Conservation (phyloP, 1,140 invertebrate species). For the Brachionus calyciflorus region DNA sequence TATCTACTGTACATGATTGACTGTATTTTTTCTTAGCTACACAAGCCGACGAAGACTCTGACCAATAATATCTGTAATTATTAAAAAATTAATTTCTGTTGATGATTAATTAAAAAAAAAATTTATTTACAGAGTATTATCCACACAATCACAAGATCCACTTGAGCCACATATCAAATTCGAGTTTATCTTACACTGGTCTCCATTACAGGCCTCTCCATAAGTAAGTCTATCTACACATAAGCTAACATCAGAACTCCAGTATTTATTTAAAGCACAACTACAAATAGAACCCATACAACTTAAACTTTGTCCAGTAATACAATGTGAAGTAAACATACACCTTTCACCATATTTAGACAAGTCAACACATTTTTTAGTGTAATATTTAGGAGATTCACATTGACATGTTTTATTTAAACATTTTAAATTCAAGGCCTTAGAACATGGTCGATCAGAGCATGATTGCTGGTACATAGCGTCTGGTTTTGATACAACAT, state of each 20-base stretch:
- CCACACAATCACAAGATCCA: neutral
- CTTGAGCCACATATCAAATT: neutral
- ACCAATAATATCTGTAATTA: neutral
- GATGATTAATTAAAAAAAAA: neutral
- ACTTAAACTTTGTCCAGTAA: neutral
- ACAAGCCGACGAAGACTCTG: neutral
- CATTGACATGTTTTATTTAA: neutral
- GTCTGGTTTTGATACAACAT: neutral
- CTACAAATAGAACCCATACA: neutral
- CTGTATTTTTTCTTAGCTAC: neutral
- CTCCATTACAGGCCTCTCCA: neutral
- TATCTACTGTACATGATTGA: neutral
- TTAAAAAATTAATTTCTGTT: neutral
- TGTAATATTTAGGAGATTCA: constrained; percentile 8
- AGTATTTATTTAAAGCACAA: constrained; percentile 17
- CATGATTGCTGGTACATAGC: neutral
- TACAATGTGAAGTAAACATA: neutral
- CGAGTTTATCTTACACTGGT: neutral
- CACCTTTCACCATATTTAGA: constrained; percentile 6
- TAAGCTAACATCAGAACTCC: neutral
- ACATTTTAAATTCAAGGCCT: neutral
- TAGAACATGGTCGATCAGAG: neutral
- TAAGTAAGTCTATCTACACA: constrained; percentile 13
- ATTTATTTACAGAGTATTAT: constrained; percentile 5
- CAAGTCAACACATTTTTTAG: constrained; percentile 6